phyloP scores from a whole-genome alignment of 2,113 vertebrate genomes.

The Tonatia bakeri region DNA sequence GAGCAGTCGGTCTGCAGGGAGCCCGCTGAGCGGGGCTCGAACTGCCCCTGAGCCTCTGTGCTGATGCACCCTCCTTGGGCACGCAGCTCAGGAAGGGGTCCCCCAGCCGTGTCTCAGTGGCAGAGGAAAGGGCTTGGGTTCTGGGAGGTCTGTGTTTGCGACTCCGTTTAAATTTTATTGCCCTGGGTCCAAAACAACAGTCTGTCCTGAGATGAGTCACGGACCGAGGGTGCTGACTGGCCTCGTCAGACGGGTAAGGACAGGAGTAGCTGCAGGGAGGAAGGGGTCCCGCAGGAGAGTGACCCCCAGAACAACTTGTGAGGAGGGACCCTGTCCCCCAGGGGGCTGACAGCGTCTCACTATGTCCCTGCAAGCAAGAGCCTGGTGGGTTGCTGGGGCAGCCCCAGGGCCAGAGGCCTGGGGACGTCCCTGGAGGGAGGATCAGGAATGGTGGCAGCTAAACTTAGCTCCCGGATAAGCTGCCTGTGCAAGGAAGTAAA shows the following conservation, averaged over 20 bases:
- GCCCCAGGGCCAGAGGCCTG: background rate
- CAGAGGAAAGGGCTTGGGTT: background rate
- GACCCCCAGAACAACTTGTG: background rate
- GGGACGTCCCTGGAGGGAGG: background rate
- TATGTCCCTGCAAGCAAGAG: background rate
- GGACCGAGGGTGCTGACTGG: no score
- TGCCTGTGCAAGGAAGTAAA: background rate
- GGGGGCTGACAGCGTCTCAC: background rate
- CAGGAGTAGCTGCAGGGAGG: background rate
- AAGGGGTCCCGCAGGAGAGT: background rate
- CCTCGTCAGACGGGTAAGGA: background rate
- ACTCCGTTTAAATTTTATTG: background rate
- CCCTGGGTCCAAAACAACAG: background rate
- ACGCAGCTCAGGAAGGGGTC: background rate
- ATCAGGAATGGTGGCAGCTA: conserved; percentile 10
- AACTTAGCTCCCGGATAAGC: conserved; percentile 43
- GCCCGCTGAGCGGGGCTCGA: no score
- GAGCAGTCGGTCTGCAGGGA: no score
- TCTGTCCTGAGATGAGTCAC: background rate
- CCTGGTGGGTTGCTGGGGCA: background rate
- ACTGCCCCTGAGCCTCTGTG: no score
- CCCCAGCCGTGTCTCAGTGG: fast-evolving
- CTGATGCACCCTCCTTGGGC: no score
- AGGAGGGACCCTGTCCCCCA: background rate
- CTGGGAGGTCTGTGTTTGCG: background rate